Evolutionary conservation across 1,140 invertebrate genomes (phyloP).

Genomic region (Cherax destructor): DNA sequence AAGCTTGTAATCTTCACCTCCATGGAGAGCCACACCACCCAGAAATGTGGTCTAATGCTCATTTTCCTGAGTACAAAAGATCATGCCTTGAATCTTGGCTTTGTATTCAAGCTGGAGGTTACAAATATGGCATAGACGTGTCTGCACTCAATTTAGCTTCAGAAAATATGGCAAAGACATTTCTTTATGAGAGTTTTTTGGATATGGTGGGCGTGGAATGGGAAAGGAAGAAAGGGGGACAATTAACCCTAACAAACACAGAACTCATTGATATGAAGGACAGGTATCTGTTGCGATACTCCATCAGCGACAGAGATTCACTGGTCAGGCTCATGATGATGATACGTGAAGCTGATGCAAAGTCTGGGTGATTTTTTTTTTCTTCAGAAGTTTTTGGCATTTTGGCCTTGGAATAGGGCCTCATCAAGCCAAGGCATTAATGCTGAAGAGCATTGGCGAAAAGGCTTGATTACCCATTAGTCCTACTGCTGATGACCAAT

Average conservation of each 20-base stretch:
- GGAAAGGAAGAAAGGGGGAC: slow-evolving; percentile 40
- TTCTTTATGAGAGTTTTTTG: slow-evolving; percentile 43
- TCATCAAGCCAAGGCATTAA: no score
- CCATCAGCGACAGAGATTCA: not conserved
- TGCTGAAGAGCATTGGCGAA: no score
- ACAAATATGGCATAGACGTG: slow-evolving; percentile 26
- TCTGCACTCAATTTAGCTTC: slow-evolving; percentile 17
- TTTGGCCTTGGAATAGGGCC: no score
- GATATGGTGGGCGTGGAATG: slow-evolving; percentile 48
- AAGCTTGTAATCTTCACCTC: slow-evolving; percentile 42
- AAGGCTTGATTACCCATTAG: no score
- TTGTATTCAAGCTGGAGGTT: slow-evolving; percentile 18
- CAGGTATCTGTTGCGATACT: slow-evolving; percentile 25
- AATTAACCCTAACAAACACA: slow-evolving; percentile 11
- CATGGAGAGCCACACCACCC: slow-evolving; percentile 52
- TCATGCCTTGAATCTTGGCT: slow-evolving; percentile 44
- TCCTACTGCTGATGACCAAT: no score
- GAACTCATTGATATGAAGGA: slow-evolving; percentile 37
- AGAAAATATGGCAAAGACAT: slow-evolving; percentile 44
- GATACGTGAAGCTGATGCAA: not conserved
- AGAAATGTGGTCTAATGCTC: slow-evolving; percentile 39
- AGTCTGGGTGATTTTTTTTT: not conserved
- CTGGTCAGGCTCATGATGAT: not conserved
- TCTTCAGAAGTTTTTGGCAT: no score
- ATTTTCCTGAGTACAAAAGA: slow-evolving; percentile 8